Base-by-base conservation (phyloP, 2,797 vertebrate genomes). In the Prionace glauca region DNA sequence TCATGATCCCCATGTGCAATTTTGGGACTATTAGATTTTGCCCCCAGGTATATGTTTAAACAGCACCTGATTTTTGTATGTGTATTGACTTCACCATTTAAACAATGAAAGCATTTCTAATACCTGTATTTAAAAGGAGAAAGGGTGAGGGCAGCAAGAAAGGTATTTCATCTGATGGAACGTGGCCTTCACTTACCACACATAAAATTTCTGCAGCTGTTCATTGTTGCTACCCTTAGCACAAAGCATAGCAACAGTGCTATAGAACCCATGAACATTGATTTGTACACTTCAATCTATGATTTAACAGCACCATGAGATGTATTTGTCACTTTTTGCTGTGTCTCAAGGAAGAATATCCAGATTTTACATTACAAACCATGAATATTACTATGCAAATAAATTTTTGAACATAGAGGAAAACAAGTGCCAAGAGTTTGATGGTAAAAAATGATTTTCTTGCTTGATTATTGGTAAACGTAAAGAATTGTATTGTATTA, bases 171-270 rank as follows among this genome's bases (percentile, higher is more conserved):
- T 32, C n/a, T 92, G 62, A n/a, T 67, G 32, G 32, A 65, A 67
- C n/a, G 22, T n/a, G 67, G n/a, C 62, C 90, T 41, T 41, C 90
- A 67, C 62, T 92, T 92, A 69, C 8, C 62, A 24, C 62, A 69
- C 62, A 45, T 45, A 41, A 92, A 41, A 92, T 36, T 32, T 69
- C 16, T 92, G 62, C 90, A 92, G 90, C 90, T 92, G 32, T 36
- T 69, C 62, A 69, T 92, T 92, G 90, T 92, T 69, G n/a, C 90
- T 92, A 92, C n/a, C 90, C 62, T 22, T 36, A 92, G n/a, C 90
- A 92, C 18, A 65, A 92, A 36, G 26, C 65, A 60, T 92, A 67
- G 11, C 29, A 92, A 92, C 62, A 92, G n/a, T 91, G 60, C 16
- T 3, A 69, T 3, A 67, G 18, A 41, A 41, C 18, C 18, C 62